Base-by-base conservation (phyloP, 2,888 invertebrate species). In the Clostera curtula region DNA sequence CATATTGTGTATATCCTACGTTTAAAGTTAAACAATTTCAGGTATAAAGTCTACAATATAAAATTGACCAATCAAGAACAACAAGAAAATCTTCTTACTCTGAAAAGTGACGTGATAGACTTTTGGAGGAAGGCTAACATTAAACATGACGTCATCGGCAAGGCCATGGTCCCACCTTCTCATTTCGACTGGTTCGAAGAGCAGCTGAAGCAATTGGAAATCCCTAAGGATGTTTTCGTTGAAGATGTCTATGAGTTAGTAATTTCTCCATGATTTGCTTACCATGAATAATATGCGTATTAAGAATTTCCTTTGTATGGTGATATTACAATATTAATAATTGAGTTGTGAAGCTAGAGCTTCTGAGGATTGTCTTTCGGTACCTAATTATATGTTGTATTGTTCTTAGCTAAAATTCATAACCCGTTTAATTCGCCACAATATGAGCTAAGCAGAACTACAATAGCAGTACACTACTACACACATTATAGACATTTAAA, bases 211-310 rank as follows among this genome's bases (percentile, higher is more conserved):
- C 47, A 62, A 7, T 16, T 76, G 3, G 51, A 39, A 0, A 34
- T 80, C 2, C 37, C 48, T 1, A 64, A 23, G 9, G 46, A 68
- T 20, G 32, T 79, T 5, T 37, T 32, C 2, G 53, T 71, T 24
- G 58, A 67, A 23, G 71, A 80, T 42, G 68, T 79, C 5, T 64
- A 55, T 36, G 46, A 57, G 77, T 77, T 49, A 59, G 74, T 67
- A 20, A 12, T 5, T 11, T n/a, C n/a, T n/a, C n/a, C n/a, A n/a
- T n/a, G n/a, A n/a, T n/a, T n/a, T n/a, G n/a, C n/a, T n/a, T n/a
- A n/a, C n/a, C n/a, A n/a, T n/a, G n/a, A n/a, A n/a, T n/a, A n/a
- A n/a, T n/a, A n/a, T n/a, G n/a, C n/a, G n/a, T n/a, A n/a, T n/a
- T n/a, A n/a, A n/a, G n/a, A n/a, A n/a, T n/a, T n/a, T n/a, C n/a